Percentiles rank a stretch among this genome's conserved stretches.
phyloP scores from a whole-genome alignment of 1,140 invertebrate genomes.

The Lordiphosa collinella region DNA sequence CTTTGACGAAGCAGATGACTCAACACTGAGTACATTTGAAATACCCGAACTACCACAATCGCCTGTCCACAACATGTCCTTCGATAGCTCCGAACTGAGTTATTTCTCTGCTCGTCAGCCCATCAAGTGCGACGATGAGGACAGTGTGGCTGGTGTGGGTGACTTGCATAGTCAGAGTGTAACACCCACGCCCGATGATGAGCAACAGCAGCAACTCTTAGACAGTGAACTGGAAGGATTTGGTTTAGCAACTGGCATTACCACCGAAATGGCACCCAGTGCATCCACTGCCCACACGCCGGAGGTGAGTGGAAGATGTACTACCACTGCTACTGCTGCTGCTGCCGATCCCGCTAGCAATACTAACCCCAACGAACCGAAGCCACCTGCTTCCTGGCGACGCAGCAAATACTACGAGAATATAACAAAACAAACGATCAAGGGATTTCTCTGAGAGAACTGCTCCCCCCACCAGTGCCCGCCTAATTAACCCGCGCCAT shows the following conservation, averaged over 20 bases:
- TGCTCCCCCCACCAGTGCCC: slow-evolving; percentile 14
- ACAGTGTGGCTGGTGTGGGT: slow-evolving; percentile 57
- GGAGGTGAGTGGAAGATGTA: slow-evolving; percentile 63
- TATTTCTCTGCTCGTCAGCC: slow-evolving; percentile 59
- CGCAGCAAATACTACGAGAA: slow-evolving; percentile 80
- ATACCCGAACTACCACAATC: slow-evolving; percentile 63
- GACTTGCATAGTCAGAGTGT: slow-evolving; percentile 71
- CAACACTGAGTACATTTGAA: slow-evolving; percentile 65
- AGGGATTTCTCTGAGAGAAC: slow-evolving; percentile 77
- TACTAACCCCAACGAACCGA: slow-evolving; percentile 45
- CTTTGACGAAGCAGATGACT: slow-evolving; percentile 73
- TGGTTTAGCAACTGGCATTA: slow-evolving; percentile 33
- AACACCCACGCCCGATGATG: slow-evolving; percentile 66
- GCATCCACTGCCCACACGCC: slow-evolving; percentile 56
- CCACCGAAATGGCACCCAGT: slow-evolving; percentile 42
- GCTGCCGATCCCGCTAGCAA: slow-evolving; percentile 17
- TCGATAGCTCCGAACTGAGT: slow-evolving; percentile 74
- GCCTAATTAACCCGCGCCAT: slow-evolving; percentile 63
- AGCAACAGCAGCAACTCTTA: slow-evolving; percentile 25
- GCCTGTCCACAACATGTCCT: slow-evolving; percentile 65
- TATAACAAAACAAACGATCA: slow-evolving; percentile 81
- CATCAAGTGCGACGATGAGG: slow-evolving; percentile 44
- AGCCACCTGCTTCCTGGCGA: slow-evolving; percentile 65
- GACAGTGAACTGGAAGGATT: slow-evolving; percentile 71
- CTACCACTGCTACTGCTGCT: slow-evolving; percentile 12